Conservation (phyloP, 2,113 vertebrate species). For the Baryphthengus martii region DNA sequence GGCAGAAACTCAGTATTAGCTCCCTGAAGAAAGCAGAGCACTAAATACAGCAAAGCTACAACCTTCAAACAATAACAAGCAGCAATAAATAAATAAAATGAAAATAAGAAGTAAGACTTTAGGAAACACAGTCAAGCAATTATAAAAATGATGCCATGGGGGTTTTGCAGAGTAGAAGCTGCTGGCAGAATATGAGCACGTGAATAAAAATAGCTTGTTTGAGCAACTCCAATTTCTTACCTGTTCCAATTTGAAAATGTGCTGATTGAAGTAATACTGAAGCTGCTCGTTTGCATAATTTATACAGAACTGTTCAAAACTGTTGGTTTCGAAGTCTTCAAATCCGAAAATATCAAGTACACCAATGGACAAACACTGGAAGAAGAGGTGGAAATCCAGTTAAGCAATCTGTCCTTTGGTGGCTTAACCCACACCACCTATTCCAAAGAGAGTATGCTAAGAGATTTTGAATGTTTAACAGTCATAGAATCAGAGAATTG, state of each 20-base stretch:
- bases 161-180: background rate
- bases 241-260: conserved; percentile 98
- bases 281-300: conserved; percentile 99
- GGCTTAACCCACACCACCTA: background rate
- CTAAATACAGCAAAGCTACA: background rate
- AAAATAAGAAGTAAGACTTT: background rate
- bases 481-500: background rate
- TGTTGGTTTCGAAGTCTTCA: conserved; percentile 95
- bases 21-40: background rate
- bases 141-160: background rate
- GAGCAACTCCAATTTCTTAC: conserved; percentile 64
- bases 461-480: background rate
- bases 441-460: background rate
- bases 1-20: background rate
- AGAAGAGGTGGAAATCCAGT: background rate
- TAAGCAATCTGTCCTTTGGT: background rate
- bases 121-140: background rate
- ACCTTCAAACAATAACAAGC: background rate
- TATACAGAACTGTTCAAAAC: conserved; percentile 98
- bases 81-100: background rate
- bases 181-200: background rate
- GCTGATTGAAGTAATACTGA: conserved; percentile 98
- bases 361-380: conserved; percentile 92
- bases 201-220: background rate
- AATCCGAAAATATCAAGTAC: conserved; percentile 98